Evolutionary conservation across 1,140 invertebrate genomes (phyloP).

Genomic region (Galendromus occidentalis): DNA sequence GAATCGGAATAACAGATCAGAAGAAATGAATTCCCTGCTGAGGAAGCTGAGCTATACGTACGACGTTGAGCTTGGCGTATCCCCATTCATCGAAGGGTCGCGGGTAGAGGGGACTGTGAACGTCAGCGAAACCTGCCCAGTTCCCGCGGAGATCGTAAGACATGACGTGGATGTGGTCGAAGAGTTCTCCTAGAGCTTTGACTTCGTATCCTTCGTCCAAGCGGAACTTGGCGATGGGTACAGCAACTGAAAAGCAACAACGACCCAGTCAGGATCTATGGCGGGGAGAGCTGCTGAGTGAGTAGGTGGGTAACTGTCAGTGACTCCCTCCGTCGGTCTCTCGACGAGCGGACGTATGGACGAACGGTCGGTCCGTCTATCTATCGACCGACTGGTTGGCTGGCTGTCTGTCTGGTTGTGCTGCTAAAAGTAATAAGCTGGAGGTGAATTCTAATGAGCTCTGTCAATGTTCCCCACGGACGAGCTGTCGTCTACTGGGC

Average conservation of each 20-base stretch:
- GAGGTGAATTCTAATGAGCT: too few relatives aligned
- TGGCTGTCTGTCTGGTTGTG: too few relatives aligned
- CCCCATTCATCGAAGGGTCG: slow-evolving; percentile 56
- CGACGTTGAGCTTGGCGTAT: slow-evolving; percentile 65
- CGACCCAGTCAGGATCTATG: neutral
- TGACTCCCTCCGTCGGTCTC: too few relatives aligned
- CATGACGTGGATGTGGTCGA: slow-evolving; percentile 70
- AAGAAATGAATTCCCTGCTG: too few relatives aligned
- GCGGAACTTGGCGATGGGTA: slow-evolving; percentile 13
- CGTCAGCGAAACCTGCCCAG: slow-evolving; percentile 69
- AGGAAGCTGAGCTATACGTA: slow-evolving; percentile 32
- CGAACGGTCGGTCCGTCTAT: too few relatives aligned
- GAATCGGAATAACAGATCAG: neutral
- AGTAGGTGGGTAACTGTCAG: too few relatives aligned
- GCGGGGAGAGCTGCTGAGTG: too few relatives aligned
- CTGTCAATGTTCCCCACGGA: too few relatives aligned
- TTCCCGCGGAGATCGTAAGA: slow-evolving; percentile 75
- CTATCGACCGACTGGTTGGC: too few relatives aligned
- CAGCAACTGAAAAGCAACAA: slow-evolving; percentile 9
- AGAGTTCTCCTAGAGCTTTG: slow-evolving; percentile 17
- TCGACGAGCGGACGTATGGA: too few relatives aligned
- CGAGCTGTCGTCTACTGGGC: too few relatives aligned
- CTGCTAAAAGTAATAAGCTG: too few relatives aligned
- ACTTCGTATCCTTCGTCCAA: slow-evolving; percentile 12
- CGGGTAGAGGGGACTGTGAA: slow-evolving; percentile 59